phyloP scores from a whole-genome alignment of 1,140 invertebrate species.

The Drosophila quadrilineata region DNA sequence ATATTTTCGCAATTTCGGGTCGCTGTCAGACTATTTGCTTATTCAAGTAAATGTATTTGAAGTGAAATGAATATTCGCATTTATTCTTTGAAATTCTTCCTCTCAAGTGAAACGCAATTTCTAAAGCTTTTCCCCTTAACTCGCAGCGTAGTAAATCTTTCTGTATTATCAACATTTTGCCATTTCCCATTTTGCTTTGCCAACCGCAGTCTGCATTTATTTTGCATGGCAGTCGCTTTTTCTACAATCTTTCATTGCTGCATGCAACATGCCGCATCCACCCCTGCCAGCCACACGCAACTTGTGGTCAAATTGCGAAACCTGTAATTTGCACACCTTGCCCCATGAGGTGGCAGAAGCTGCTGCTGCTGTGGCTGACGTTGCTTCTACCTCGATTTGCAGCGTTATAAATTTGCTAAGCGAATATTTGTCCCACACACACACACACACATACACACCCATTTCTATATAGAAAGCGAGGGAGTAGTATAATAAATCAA shows the following conservation, averaged over 20 bases:
- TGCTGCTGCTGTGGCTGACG: constrained; percentile 34
- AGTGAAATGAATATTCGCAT: constrained; percentile 5
- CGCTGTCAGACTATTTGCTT: too few relatives aligned
- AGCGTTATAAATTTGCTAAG: constrained; percentile 51
- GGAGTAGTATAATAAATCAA: constrained; percentile 69
- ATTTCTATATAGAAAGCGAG: not conserved
- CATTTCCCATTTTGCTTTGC: too few relatives aligned
- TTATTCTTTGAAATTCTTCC: constrained; percentile 16
- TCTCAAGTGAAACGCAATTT: constrained; percentile 32
- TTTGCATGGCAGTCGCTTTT: constrained; percentile 35
- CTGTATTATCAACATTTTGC: constrained; percentile 70
- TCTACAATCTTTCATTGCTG: constrained; percentile 11
- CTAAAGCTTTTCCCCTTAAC: constrained; percentile 30
- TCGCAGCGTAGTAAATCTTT: constrained; percentile 60
- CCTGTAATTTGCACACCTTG: constrained; percentile 69
- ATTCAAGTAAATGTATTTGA: not conserved
- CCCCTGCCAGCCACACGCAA: not conserved
- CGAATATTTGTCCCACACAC: constrained; percentile 60
- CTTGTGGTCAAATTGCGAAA: constrained; percentile 65
- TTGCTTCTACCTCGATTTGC: constrained; percentile 43
- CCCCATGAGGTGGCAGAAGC: constrained; percentile 6
- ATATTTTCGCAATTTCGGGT: too few relatives aligned
- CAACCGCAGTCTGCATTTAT: constrained; percentile 56
- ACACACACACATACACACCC: constrained; percentile 12
- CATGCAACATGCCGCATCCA: not conserved